Conservation (phyloP, 2,888 invertebrate species). For the Hydriomena furcata region DNA sequence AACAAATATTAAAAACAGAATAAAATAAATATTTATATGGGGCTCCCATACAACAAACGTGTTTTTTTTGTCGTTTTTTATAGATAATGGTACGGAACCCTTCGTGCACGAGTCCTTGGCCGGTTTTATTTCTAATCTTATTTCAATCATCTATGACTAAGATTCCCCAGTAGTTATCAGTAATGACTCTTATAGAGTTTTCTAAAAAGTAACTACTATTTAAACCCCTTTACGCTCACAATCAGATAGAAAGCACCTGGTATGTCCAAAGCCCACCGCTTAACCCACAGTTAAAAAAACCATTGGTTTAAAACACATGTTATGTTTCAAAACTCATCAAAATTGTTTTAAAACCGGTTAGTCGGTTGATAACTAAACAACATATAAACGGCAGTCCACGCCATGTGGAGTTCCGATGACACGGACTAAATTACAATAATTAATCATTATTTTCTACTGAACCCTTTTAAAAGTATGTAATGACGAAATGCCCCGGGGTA, state of each 20-base stretch:
- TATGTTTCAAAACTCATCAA: too few species aligned
- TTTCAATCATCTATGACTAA: constrained; percentile 14
- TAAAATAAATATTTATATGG: too few species aligned
- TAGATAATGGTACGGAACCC: too few species aligned
- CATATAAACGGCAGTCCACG: constrained; percentile 49
- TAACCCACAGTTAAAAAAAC: too few species aligned
- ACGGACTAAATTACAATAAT: constrained; percentile 75
- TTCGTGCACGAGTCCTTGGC: too few species aligned
- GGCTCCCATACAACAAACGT: too few species aligned
- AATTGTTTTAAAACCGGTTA: too few species aligned
- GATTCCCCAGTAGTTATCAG: constrained; percentile 28
- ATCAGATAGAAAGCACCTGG: constrained; percentile 81
- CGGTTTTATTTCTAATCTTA: constrained; percentile 1
- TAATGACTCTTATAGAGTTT: constrained; percentile 26
- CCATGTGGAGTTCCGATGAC: constrained; percentile 69
- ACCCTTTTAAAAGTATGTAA: constrained; percentile 59
- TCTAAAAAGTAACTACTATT: constrained; percentile 42
- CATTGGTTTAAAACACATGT: too few species aligned
- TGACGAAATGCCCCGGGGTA: constrained; percentile 68
- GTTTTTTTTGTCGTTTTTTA: too few species aligned
- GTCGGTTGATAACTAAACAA: too few species aligned
- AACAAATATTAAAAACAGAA: too few species aligned
- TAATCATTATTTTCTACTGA: constrained; percentile 75
- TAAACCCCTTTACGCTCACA: constrained; percentile 70
- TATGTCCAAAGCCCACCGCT: constrained; percentile 38